Evolutionary conservation across 2,888 invertebrate genomes (phyloP).

Genomic region (Corythucha ciliata): DNA sequence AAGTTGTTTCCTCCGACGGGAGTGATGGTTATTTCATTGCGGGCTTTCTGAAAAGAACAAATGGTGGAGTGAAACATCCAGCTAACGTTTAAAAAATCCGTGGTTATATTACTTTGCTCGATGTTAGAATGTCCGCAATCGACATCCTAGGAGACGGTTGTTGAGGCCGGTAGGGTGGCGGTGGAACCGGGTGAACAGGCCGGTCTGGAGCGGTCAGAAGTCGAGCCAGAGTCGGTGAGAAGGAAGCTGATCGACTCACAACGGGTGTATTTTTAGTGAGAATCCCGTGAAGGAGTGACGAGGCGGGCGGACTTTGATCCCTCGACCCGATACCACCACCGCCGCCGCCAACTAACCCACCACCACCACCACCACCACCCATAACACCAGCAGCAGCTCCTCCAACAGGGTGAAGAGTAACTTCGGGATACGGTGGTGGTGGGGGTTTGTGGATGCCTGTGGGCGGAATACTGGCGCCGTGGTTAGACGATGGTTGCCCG

Average conservation of each 20-base stretch:
- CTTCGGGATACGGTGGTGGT: conserved; percentile 64
- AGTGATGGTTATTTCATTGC: conserved; percentile 52
- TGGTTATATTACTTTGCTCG: conserved; percentile 42
- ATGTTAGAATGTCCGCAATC: conserved; percentile 45
- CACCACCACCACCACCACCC: no score
- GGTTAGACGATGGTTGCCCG: conserved; percentile 30
- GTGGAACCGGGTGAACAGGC: conserved; percentile 21
- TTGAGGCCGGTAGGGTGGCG: conserved; percentile 19
- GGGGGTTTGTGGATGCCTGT: conserved; percentile 5
- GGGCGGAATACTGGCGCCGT: conserved; percentile 2
- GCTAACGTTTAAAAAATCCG: neutral
- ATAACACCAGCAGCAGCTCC: no score
- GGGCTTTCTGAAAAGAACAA: conserved; percentile 43
- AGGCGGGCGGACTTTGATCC: conserved; percentile 41
- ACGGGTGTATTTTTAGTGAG: conserved; percentile 30
- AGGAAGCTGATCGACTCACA: conserved; percentile 49
- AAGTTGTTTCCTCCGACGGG: conserved; percentile 41
- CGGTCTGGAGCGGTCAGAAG: conserved; percentile 58
- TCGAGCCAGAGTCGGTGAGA: conserved; percentile 71
- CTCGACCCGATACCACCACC: no score
- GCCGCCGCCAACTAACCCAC: no score
- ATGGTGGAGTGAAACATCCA: no score
- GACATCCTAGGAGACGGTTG: conserved; percentile 16
- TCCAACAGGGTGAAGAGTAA: conserved; percentile 65
- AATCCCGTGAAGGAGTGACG: conserved; percentile 57